These are phyloP conservation scores for Sesia bembeciformis DNA, from an alignment of 2,888 invertebrate genomes.

Conservation along the genomic window DNA sequence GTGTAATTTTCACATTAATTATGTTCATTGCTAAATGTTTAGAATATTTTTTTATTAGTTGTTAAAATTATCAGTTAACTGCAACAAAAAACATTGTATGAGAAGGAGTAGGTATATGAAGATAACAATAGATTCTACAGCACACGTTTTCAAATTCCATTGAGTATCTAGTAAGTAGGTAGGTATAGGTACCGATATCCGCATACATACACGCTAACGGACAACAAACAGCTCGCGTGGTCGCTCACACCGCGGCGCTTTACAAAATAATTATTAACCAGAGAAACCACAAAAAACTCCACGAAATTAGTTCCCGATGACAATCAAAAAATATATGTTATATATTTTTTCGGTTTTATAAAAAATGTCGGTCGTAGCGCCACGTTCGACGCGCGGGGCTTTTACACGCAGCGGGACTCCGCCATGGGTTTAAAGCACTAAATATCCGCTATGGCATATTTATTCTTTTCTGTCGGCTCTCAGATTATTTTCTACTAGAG, in stretches of 20 bases:
- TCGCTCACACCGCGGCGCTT: conserved; percentile 32
- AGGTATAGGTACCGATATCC: too few relatives aligned
- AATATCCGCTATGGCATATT: conserved; percentile 65
- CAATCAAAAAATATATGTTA: conserved; percentile 68
- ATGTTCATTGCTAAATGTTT: too few relatives aligned
- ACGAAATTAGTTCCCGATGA: conserved; percentile 73
- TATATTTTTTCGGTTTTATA: conserved; percentile 40
- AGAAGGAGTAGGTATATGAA: too few relatives aligned
- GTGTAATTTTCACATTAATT: too few relatives aligned
- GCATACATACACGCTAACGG: neutral
- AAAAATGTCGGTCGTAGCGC: conserved; percentile 50
- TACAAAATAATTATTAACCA: conserved; percentile 61
- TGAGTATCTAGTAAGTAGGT: too few relatives aligned
- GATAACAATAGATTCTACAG: too few relatives aligned
- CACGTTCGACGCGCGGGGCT: conserved; percentile 55
- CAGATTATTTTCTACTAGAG: conserved; percentile 67
- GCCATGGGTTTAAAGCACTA: conserved; percentile 40
- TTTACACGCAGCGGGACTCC: conserved; percentile 51
- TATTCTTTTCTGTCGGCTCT: conserved; percentile 41
- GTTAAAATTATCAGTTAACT: too few relatives aligned
- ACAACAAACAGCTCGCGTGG: conserved; percentile 1
- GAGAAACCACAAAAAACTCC: conserved; percentile 63
- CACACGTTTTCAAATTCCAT: too few relatives aligned
- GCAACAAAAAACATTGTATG: too few relatives aligned
- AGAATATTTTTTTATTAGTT: too few relatives aligned